A percentile compares a stretch with the other conserved stretches of the same genome.
Evolutionary conservation across 2,797 vertebrate genomes (phyloP).

Genomic region (Chrosomus eos): DNA sequence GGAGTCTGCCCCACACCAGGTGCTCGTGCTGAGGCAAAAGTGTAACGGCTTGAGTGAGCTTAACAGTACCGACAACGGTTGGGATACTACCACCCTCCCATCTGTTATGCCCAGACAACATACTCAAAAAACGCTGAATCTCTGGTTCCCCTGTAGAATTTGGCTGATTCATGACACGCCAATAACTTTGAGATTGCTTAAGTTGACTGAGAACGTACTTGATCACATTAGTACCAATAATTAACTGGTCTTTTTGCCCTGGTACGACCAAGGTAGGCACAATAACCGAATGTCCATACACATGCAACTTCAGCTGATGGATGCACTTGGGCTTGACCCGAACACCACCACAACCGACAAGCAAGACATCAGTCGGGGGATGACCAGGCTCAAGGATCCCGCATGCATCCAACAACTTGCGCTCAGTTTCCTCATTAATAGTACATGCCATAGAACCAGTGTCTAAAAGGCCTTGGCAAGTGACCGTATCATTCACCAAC

Average conservation of each 20-base stretch:
- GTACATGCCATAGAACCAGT: slow-evolving; percentile 8
- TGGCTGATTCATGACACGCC: slow-evolving; percentile 6
- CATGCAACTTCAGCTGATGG: background rate
- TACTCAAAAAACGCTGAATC: slow-evolving; percentile 6
- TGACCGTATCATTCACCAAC: background rate
- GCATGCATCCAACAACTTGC: background rate
- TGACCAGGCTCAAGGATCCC: background rate
- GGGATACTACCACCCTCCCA: background rate
- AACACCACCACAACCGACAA: background rate
- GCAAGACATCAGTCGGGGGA: background rate
- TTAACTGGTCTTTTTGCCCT: slow-evolving; percentile 20
- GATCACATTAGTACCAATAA: slow-evolving; percentile 42
- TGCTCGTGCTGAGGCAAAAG: too few relatives aligned
- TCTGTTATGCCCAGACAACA: background rate
- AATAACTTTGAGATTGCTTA: background rate
- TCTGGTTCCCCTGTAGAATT: slow-evolving; percentile 2
- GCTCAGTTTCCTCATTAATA: background rate
- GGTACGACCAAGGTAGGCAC: slow-evolving; percentile 21
- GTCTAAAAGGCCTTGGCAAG: background rate
- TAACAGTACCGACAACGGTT: background rate
- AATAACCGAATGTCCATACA: background rate
- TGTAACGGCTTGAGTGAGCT: background rate
- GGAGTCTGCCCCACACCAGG: background rate
- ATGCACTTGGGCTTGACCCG: background rate
- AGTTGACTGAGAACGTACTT: slow-evolving; percentile 2